Percentiles rank a stretch among this genome's conserved stretches.
Evolutionary conservation across 2,113 vertebrate species (phyloP).

Genomic region (Sinocyclocheilus maitianheensis): DNA sequence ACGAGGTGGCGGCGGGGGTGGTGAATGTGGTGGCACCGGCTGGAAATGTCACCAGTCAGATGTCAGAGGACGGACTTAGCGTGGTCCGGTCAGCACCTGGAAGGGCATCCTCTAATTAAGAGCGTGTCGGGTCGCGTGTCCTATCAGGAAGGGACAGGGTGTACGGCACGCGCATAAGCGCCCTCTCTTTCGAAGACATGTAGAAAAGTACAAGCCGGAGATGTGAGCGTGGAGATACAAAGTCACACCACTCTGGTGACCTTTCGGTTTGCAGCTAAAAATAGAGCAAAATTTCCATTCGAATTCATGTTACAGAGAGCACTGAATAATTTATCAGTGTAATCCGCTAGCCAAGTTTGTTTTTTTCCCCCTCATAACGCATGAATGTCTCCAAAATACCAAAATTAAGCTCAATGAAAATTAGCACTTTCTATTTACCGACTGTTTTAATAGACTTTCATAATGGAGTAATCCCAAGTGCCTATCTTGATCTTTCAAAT

Average conservation of each 20-base stretch:
- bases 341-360: slow-evolving; percentile 61
- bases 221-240: slow-evolving; percentile 58
- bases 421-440: slow-evolving; percentile 20
- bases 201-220: slow-evolving; percentile 62
- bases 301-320: slow-evolving; percentile 70
- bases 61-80: slow-evolving; percentile 75
- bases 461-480: not conserved
- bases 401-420: slow-evolving; percentile 24
- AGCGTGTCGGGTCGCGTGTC: slow-evolving; percentile 76
- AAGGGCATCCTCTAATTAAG: slow-evolving; percentile 83
- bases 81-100: slow-evolving; percentile 80
- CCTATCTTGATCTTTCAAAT: slow-evolving; percentile 22
- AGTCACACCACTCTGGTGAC: slow-evolving; percentile 71
- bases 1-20: slow-evolving; percentile 24
- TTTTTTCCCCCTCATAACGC: slow-evolving; percentile 58
- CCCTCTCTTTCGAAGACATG: slow-evolving; percentile 37
- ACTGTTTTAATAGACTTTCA: slow-evolving; percentile 41
- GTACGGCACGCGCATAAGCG: slow-evolving; percentile 19
- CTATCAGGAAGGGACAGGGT: slow-evolving; percentile 67
- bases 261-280: slow-evolving; percentile 73
- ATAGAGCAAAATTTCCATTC: slow-evolving; percentile 71
- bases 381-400: slow-evolving; percentile 55
- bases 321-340: slow-evolving; percentile 74
- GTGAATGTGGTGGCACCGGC: slow-evolving; percentile 68
- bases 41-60: slow-evolving; percentile 80